A percentile compares a stretch with the other conserved stretches of the same genome.
Evolutionary conservation across 2,797 vertebrate species (phyloP).

Genomic region (Enteromius trimaculatus): DNA sequence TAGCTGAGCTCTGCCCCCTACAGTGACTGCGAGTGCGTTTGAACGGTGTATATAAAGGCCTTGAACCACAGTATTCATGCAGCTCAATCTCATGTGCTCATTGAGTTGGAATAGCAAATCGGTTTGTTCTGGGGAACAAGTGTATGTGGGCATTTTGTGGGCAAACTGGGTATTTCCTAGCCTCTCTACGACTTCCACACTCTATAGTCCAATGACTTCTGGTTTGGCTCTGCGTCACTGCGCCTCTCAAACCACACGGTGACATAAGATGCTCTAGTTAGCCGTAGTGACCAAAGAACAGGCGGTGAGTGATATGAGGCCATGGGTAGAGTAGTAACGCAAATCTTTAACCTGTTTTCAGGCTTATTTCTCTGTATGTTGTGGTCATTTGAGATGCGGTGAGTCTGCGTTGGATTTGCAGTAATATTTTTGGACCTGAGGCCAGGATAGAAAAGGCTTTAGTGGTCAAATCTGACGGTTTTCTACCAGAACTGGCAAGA

Average conservation of each 20-base stretch:
- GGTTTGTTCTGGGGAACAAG: slow-evolving; percentile 31
- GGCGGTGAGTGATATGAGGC: not conserved
- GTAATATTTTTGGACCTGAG: slow-evolving; percentile 9
- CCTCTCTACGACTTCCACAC: slow-evolving; percentile 70
- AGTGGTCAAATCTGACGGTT: slow-evolving; percentile 30
- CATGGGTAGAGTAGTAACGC: not conserved
- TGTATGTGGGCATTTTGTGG: slow-evolving; percentile 30
- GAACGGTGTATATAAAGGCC: not conserved
- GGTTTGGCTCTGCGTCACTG: slow-evolving; percentile 57
- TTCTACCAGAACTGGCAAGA: slow-evolving; percentile 20
- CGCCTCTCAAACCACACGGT: slow-evolving; percentile 48
- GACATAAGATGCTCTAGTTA: slow-evolving; percentile 38
- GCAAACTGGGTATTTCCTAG: slow-evolving; percentile 70
- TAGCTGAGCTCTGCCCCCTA: not conserved
- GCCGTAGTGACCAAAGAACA: slow-evolving; percentile 23
- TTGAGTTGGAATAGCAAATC: slow-evolving; percentile 14
- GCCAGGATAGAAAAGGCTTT: slow-evolving; percentile 12
- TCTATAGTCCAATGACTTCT: slow-evolving; percentile 55
- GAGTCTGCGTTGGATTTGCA: not conserved
- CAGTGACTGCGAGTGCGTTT: not conserved
- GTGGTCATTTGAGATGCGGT: slow-evolving; percentile 8
- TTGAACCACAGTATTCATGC: not conserved
- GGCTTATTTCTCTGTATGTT: slow-evolving; percentile 11
- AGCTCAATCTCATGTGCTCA: slow-evolving; percentile 2
- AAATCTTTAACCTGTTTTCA: not conserved